These are phyloP conservation scores for Tragelaphus imberbis DNA, from an alignment of 2,113 vertebrate species.

Conservation along the genomic window DNA sequence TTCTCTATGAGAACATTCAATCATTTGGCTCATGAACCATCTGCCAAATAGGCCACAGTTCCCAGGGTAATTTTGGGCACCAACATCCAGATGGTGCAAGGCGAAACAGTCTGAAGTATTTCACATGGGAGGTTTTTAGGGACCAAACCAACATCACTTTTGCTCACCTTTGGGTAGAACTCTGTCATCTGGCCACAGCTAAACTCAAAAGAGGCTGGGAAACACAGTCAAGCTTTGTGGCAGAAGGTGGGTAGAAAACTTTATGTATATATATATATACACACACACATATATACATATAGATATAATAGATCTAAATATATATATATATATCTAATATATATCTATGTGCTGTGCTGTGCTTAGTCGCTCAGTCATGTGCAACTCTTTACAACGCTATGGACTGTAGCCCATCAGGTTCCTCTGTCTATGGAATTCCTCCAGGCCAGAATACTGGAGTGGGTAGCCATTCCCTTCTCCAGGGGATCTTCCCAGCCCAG, in stretches of 20 bases:
- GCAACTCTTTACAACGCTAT: not conserved
- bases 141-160: not conserved
- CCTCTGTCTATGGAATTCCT: not conserved
- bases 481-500: not conserved
- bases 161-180: not conserved
- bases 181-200: not conserved
- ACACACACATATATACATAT: not conserved
- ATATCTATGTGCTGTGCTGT: not conserved
- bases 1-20: not conserved
- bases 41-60: not conserved
- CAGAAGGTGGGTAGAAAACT: not conserved
- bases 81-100: not conserved
- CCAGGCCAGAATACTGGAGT: not conserved
- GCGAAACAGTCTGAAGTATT: not conserved
- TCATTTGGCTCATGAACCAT: not conserved
- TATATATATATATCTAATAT: not conserved
- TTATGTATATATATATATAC: not conserved
- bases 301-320: not conserved
- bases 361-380: not conserved
- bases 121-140: not conserved
- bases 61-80: slow-evolving; percentile 8
- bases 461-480: not conserved
- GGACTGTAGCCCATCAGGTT: not conserved
- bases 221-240: not conserved
- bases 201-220: not conserved